These are phyloP conservation scores for Resseliella maxima DNA, from an alignment of 2,888 invertebrate species.

Conservation along the genomic window DNA sequence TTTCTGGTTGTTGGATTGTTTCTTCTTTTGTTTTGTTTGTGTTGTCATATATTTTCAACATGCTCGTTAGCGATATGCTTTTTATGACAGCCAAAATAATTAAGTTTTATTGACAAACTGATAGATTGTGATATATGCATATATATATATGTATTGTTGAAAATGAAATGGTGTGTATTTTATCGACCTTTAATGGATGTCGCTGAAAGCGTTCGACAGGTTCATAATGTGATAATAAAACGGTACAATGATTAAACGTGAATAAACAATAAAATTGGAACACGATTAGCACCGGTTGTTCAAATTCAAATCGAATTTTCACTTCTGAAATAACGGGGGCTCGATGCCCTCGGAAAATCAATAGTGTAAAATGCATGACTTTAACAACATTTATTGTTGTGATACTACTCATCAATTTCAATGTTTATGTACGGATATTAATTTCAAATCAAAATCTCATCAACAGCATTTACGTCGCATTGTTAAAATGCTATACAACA, in stretches of 20 bases:
- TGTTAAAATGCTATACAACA: neutral
- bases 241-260: constrained; percentile 6
- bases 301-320: no score
- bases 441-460: constrained; percentile 41
- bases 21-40: neutral
- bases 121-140: neutral
- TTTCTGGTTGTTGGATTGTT: neutral
- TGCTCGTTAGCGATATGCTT: neutral
- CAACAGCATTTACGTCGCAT: neutral
- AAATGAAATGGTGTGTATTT: neutral
- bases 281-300: neutral
- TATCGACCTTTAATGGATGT: neutral
- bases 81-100: neutral
- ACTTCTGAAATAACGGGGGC: no score
- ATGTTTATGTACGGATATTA: neutral
- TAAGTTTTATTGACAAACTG: constrained; percentile 12
- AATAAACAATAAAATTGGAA: neutral
- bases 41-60: no score
- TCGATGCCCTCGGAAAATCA: no score
- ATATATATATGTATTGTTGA: neutral
- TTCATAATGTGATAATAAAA: constrained; percentile 28
- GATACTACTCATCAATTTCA: neutral
- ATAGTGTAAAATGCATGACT: neutral
- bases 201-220: neutral
- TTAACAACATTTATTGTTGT: neutral